Conservation (phyloP, 2,797 vertebrate species). For the Danio kyathit region DNA sequence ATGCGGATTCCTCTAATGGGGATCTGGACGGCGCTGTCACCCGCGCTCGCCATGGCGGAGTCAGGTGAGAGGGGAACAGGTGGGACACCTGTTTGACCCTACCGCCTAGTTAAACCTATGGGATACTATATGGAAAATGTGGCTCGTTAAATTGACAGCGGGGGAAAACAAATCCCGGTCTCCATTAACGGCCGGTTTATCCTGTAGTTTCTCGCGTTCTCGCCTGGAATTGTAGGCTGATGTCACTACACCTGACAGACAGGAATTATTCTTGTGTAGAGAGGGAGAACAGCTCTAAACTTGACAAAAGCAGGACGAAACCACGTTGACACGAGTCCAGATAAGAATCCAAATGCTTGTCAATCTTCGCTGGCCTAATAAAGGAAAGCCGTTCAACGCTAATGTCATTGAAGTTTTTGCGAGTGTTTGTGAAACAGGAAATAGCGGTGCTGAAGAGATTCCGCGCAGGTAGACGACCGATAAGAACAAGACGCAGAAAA, state of each 20-base stretch:
- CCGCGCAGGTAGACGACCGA: conserved; percentile 72
- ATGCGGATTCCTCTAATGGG: conserved; percentile 94
- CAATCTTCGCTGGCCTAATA: background rate
- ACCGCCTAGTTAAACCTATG: conserved; percentile 57
- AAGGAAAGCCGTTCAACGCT: background rate
- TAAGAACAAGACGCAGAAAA: conserved; percentile 75
- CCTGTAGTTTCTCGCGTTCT: background rate
- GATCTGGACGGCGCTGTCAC: conserved; percentile 82
- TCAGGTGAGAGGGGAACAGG: conserved; percentile 65
- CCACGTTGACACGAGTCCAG: background rate
- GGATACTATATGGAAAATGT: conserved; percentile 51
- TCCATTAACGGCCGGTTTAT: conserved; percentile 67
- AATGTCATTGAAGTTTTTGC: conserved; percentile 18
- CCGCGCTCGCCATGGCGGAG: conserved; percentile 86
- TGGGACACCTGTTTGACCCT: conserved; percentile 80
- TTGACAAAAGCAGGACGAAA: conserved; percentile 19
- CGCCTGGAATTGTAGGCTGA: background rate
- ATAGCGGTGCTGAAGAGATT: conserved; percentile 66
- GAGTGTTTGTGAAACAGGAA: conserved; percentile 55
- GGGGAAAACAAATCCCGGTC: conserved; percentile 57
- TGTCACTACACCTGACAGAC: conserved; percentile 31
- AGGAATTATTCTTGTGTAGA: conserved; percentile 21
- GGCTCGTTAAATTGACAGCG: conserved; percentile 61
- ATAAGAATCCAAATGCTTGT: background rate
- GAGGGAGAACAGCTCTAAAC: conserved; percentile 2